phyloP scores from a whole-genome alignment of 2,797 vertebrate species.

The Scomberomorus guttatus region DNA sequence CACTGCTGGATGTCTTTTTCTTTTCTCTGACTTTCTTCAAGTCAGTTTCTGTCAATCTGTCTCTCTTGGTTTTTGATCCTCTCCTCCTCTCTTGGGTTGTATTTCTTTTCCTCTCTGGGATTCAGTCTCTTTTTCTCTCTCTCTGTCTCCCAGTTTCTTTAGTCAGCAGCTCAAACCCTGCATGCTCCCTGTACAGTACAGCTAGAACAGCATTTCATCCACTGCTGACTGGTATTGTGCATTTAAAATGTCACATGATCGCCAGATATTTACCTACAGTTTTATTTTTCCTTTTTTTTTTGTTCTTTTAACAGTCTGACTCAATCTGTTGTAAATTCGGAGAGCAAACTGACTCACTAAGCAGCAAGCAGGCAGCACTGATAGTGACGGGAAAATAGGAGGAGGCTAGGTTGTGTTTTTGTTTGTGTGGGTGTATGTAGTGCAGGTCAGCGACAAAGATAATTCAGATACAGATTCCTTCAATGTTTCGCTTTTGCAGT shows the following conservation, averaged over 20 bases:
- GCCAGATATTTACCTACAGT: constrained; percentile 53
- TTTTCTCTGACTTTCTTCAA: constrained; percentile 19
- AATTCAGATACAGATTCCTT: constrained; percentile 39
- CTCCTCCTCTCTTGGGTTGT: constrained; percentile 1
- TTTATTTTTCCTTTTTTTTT: no score
- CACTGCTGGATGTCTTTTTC: not conserved
- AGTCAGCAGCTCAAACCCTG: constrained; percentile 13
- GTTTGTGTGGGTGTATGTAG: constrained; percentile 39
- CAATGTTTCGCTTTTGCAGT: constrained; percentile 32
- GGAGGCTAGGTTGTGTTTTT: constrained; percentile 30
- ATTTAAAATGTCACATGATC: constrained; percentile 61
- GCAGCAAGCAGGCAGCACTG: constrained; percentile 31
- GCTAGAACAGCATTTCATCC: constrained; percentile 29
- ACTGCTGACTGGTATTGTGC: constrained; percentile 28
- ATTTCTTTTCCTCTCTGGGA: constrained; percentile 10
- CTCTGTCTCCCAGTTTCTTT: not conserved
- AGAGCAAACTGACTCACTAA: constrained; percentile 39
- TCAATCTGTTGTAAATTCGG: constrained; percentile 69
- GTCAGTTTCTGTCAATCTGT: constrained; percentile 21
- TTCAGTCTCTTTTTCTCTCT: constrained; percentile 1
- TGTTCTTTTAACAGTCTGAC: constrained; percentile 50
- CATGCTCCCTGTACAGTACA: not conserved
- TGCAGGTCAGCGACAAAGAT: constrained; percentile 32
- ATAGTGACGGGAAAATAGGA: constrained; percentile 30
- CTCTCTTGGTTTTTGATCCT: constrained; percentile 7